Conservation (phyloP, 30 jellyfish, hydroid and myxozoan genomes). For the Mastigias papua region DNA sequence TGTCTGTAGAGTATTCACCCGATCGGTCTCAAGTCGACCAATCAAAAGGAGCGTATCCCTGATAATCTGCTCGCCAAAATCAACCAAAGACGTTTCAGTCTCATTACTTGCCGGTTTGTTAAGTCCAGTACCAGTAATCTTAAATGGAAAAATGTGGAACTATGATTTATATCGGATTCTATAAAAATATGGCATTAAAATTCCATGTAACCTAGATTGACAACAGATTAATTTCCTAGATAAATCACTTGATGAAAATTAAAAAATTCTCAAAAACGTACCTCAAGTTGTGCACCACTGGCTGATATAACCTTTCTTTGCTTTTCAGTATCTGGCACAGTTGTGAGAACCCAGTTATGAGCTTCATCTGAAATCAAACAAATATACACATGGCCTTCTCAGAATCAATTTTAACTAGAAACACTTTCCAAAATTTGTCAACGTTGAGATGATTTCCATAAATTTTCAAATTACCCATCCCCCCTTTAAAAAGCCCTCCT, state of each 20-base stretch:
- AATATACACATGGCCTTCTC: too few relatives aligned
- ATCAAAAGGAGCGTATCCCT: slow-evolving; percentile 59
- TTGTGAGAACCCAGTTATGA: slow-evolving; percentile 36
- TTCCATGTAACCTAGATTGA: too few relatives aligned
- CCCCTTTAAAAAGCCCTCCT: too few relatives aligned
- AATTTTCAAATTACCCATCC: too few relatives aligned
- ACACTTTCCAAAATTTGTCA: too few relatives aligned
- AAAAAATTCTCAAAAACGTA: neutral
- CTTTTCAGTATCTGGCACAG: slow-evolving; percentile 9
- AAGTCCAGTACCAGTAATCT: slow-evolving; percentile 71
- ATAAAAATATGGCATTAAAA: too few relatives aligned
- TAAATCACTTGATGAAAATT: neutral
- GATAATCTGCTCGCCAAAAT: slow-evolving; percentile 45
- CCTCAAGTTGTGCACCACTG: slow-evolving; percentile 75
- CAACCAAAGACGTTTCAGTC: neutral
- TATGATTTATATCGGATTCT: too few relatives aligned
- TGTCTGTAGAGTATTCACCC: slow-evolving; percentile 66
- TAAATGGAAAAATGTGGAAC: neutral
- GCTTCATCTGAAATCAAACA: neutral
- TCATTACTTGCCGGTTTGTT: neutral
- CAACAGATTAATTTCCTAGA: neutral
- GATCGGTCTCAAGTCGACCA: slow-evolving; percentile 84
- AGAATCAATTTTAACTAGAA: too few relatives aligned
- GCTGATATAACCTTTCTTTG: slow-evolving; percentile 46
- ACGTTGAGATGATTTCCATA: too few relatives aligned